Base-by-base conservation (phyloP, 2,797 vertebrate species). In the Peromyscus nudipes region DNA sequence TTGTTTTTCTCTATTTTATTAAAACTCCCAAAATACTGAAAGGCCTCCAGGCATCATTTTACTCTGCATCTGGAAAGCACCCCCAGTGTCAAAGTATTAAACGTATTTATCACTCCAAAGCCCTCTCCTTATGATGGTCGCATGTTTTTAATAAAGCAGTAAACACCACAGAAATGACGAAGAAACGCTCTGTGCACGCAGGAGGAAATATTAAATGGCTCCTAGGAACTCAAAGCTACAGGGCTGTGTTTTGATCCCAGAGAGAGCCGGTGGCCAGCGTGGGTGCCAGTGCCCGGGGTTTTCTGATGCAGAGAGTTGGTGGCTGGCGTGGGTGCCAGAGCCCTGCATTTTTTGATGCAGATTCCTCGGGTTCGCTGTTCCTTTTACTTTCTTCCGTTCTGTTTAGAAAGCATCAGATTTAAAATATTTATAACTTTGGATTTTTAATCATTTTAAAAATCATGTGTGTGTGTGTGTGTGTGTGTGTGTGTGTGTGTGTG, bases 1-100 rank as follows among this genome's bases (percentile, higher is more conserved):
- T 94, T 67, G 73, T 89, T 96, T 90, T 91, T 71, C 76, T 95
- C 64, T 2, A 92, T 91, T 95, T 96, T 97, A 97, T 97, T 98
- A 97, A 97, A 97, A 95, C 77, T 92, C 16, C 69, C 85, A 79
- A 95, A 96, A 92, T 86, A 94, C 67, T 80, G 86, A 95, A 95
- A 92, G 89, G 69, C 89, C 90, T 96, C 90, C 75, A 91, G 97
- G 69, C 85, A 94, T 96, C 80, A 86, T 40, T 40, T 97, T 94
- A 89, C 85, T 91, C 85, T 76, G 60, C 64, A 67, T 96, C 90
- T 95, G 71, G 82, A 91, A 96, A 95, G 57, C 96, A 79, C 60
- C 29, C 91, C 69, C 52, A 62, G 75, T 89, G 92, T 95, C 94
- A 73, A 89, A 95, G 55, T 97, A 97, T 96, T 98, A 94, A 96